phyloP scores from a whole-genome alignment of 2,888 invertebrate genomes.

The Amphipoea oculea region DNA sequence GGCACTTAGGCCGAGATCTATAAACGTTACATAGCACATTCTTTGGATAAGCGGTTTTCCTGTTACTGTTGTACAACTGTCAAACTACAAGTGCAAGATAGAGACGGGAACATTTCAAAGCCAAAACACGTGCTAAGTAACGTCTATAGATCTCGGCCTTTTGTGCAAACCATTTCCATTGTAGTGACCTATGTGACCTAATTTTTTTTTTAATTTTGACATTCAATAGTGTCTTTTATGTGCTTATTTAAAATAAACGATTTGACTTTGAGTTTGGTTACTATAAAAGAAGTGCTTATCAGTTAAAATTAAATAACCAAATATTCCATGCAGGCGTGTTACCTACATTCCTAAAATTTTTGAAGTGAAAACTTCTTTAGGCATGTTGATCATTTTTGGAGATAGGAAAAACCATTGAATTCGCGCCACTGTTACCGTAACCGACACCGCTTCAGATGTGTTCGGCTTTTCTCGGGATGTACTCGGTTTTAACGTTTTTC shows the following conservation, averaged over 20 bases:
- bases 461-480: too few relatives aligned
- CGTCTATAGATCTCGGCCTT: not conserved
- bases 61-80: not conserved
- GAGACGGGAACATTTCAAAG: not conserved
- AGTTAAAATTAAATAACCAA: not conserved
- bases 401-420: too few relatives aligned
- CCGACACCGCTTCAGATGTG: too few relatives aligned
- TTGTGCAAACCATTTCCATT: not conserved
- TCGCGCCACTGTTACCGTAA: too few relatives aligned
- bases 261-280: too few relatives aligned
- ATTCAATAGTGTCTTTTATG: too few relatives aligned
- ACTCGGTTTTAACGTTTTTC: too few relatives aligned
- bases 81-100: not conserved
- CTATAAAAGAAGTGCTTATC: not conserved
- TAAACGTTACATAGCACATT: not conserved
- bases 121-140: not conserved
- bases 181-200: too few relatives aligned
- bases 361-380: not conserved
- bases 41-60: not conserved
- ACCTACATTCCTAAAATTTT: not conserved
- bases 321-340: not conserved
- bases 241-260: too few relatives aligned
- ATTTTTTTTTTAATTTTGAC: too few relatives aligned
- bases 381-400: too few relatives aligned
- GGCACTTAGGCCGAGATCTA: not conserved